Percentiles rank a stretch among this genome's conserved stretches.
Conservation (phyloP, 2,888 invertebrate genomes). For the Gastracanthus pulcherrimus region DNA sequence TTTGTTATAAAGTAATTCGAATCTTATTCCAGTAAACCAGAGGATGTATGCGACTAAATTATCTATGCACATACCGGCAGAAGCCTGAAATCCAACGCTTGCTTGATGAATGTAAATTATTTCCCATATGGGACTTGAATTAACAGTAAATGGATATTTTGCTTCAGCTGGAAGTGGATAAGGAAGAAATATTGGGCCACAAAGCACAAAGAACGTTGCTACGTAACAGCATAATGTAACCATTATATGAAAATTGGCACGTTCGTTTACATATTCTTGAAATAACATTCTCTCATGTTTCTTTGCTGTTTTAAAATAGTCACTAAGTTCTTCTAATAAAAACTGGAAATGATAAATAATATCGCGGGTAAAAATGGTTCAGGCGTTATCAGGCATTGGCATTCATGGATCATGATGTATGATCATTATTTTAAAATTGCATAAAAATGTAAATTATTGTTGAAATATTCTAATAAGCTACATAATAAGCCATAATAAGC, state of each 20-base stretch:
- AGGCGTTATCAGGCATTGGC: no score
- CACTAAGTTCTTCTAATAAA: slow-evolving; percentile 8
- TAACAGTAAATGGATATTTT: slow-evolving; percentile 58
- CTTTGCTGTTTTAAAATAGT: slow-evolving; percentile 21
- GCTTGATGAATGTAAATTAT: slow-evolving; percentile 62
- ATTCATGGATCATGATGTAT: no score
- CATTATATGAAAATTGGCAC: slow-evolving; percentile 50
- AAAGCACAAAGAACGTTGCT: slow-evolving; percentile 55
- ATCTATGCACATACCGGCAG: slow-evolving; percentile 60
- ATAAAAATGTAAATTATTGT: no score
- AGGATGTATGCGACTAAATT: slow-evolving; percentile 59
- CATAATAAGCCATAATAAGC: no score
- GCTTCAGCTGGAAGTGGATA: slow-evolving; percentile 47
- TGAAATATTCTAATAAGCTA: no score
- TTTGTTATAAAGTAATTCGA: slow-evolving; percentile 58
- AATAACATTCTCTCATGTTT: slow-evolving; percentile 41
- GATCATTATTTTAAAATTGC: no score
- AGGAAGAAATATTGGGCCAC: slow-evolving; percentile 58
- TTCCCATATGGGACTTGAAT: slow-evolving; percentile 50
- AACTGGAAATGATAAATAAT: no score
- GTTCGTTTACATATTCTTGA: slow-evolving; percentile 59
- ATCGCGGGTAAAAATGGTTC: no score
- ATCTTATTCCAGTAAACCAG: slow-evolving; percentile 62
- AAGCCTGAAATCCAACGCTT: slow-evolving; percentile 57
- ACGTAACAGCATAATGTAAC: slow-evolving; percentile 55